Conservation (phyloP, 2,888 invertebrate genomes). For the Volucella inflata region DNA sequence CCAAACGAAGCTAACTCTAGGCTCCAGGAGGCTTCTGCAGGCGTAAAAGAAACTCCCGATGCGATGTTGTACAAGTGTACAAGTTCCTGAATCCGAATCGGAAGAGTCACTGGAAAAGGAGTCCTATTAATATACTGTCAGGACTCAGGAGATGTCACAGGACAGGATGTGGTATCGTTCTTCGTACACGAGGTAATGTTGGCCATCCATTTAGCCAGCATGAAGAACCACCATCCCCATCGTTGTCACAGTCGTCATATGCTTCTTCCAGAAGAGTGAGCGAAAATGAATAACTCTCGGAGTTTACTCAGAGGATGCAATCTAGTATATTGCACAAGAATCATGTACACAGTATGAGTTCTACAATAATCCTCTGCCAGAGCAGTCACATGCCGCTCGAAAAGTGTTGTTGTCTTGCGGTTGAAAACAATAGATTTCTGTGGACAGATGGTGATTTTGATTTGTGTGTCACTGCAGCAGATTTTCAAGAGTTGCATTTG, state of each 20-base stretch:
- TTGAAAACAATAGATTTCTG: conserved; percentile 66
- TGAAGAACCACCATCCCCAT: conserved; percentile 34
- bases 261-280: conserved; percentile 9
- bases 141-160: conserved; percentile 73
- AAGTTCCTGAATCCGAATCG: conserved; percentile 4
- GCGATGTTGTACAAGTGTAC: conserved; percentile 37
- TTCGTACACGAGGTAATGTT: conserved; percentile 50
- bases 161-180: conserved; percentile 62
- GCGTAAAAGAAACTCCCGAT: conserved; percentile 23
- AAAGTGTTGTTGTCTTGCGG: conserved; percentile 66
- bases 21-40: conserved; percentile 1
- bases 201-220: conserved; percentile 55
- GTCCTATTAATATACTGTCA: conserved; percentile 73
- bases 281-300: conserved; percentile 5
- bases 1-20: too few relatives aligned
- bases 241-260: conserved; percentile 23
- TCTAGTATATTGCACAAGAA: conserved; percentile 1
- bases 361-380: not conserved
- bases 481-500: conserved; percentile 48
- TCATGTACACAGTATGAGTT: not conserved
- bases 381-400: conserved; percentile 25
- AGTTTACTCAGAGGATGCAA: not conserved
- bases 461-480: conserved; percentile 71
- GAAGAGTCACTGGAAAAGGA: conserved; percentile 50
- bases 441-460: conserved; percentile 74